Conservation (phyloP, 2,797 vertebrate species). For the Phaenicophaeus curvirostris region DNA sequence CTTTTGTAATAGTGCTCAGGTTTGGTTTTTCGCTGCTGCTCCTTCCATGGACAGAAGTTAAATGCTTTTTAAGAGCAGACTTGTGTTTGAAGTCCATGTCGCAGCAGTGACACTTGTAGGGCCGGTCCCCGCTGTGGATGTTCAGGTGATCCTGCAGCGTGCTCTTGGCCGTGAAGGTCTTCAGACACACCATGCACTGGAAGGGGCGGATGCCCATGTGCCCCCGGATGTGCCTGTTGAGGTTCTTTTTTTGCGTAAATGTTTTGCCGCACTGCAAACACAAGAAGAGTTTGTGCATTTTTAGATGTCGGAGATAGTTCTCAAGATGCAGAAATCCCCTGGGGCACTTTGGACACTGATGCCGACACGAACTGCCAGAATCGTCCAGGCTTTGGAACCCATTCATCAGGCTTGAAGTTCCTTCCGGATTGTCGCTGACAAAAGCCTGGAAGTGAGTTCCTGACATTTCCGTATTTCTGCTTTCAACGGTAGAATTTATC, state of each 20-base stretch:
- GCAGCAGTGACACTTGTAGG: slow-evolving; percentile 84
- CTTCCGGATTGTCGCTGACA: slow-evolving; percentile 69
- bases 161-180: slow-evolving; percentile 84
- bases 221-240: slow-evolving; percentile 82
- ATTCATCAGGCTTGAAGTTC: slow-evolving; percentile 16
- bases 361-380: slow-evolving; percentile 71
- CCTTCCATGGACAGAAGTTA: slow-evolving; percentile 82
- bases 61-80: slow-evolving; percentile 83
- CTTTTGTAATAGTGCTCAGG: slow-evolving; percentile 72
- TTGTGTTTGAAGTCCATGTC: slow-evolving; percentile 87
- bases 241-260: slow-evolving; percentile 83
- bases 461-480: slow-evolving; percentile 73
- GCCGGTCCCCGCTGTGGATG: slow-evolving; percentile 82
- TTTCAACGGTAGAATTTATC: slow-evolving; percentile 83
- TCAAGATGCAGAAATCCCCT: slow-evolving; percentile 81
- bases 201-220: slow-evolving; percentile 85
- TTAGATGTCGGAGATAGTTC: slow-evolving; percentile 82
- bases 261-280: slow-evolving; percentile 85
- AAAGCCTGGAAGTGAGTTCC: slow-evolving; percentile 70
- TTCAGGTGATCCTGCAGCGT: slow-evolving; percentile 83
- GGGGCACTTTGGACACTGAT: slow-evolving; percentile 81
- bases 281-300: slow-evolving; percentile 83
- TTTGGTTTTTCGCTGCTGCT: slow-evolving; percentile 71
- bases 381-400: slow-evolving; percentile 73
- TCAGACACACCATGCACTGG: slow-evolving; percentile 81